Base-by-base conservation (phyloP, 2,888 invertebrate genomes). In the Ptycholaimellus sp. region DNA sequence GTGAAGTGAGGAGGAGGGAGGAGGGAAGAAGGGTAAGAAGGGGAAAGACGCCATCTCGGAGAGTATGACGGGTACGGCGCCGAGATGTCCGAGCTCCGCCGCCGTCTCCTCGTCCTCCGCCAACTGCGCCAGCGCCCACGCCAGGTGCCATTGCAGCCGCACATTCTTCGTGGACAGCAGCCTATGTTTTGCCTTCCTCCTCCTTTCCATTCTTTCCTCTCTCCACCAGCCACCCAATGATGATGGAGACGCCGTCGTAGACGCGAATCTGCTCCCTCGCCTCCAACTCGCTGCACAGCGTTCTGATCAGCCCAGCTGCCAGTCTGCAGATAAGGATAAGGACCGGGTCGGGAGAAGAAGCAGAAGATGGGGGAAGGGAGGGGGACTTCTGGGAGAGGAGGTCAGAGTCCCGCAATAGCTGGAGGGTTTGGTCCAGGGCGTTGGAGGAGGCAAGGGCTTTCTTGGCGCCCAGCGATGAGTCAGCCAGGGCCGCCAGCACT, bases 51-150 rank as follows among this genome's bases (percentile, higher is more conserved):
- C 50, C 33, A 61, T 42, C 17, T 60, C 46, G 2, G 59, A 51
- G 11, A 64, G 48, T 1, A 63, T 47, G 3, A 63, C 50, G 3
- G 59, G 58, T 21, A 63, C 58, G 3, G 61, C 63, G 4, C 63
- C 63, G 36, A 58, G 49, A 42, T 54, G 54, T 30, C 60, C 50
- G 34, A 63, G 55, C 40, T 61, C 60, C 40, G 56, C 49, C 22
- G 58, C 53, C 27, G 56, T 53, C 33, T 61, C 60, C n/a, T 47
- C 46, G 44, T 62, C 57, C 18, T 58, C 56, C 42, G 62, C 57
- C 37, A 63, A 46, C 40, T 57, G 58, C 0, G 59, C 60, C 20
- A 63, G 46, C 40, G 61, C 59, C 62, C 63, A 62, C 7, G 62
- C 58, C 6, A 61, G 53, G 40, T 61, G 58, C 54, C 58, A 59